These are phyloP conservation scores for Sminthurinus signatus DNA, from an alignment of 1,140 invertebrate species.

Conservation along the genomic window DNA sequence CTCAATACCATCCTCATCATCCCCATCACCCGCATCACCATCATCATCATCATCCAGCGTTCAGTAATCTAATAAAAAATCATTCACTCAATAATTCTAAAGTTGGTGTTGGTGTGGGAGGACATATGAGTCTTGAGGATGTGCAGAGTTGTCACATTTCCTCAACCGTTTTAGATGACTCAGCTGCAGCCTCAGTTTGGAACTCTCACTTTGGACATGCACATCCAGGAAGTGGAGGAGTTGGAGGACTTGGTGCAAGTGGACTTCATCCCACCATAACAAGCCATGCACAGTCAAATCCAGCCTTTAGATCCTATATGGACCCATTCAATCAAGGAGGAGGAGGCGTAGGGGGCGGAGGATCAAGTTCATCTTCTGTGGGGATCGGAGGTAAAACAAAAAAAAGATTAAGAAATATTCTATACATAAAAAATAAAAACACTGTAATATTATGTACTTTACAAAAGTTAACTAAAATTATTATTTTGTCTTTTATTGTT, in stretches of 20 bases:
- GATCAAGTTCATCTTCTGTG: constrained; percentile 4
- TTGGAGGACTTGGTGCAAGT: no score
- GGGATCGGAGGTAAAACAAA: no score
- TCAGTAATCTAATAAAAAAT: constrained; percentile 35
- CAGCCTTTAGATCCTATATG: neutral
- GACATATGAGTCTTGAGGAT: no score
- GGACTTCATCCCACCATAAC: no score
- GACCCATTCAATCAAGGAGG: constrained; percentile 2
- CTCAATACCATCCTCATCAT: constrained; percentile 16
- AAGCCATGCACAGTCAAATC: no score
- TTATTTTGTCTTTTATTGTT: constrained; percentile 47
- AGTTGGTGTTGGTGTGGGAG: neutral
- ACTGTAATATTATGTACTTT: no score
- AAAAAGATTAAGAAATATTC: no score
- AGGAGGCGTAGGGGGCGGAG: neutral
- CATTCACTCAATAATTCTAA: constrained; percentile 6
- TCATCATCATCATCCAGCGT: constrained; percentile 19
- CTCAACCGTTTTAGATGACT: constrained; percentile 24
- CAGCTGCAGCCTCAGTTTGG: neutral
- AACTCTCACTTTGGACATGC: neutral
- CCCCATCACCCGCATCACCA: constrained; percentile 23
- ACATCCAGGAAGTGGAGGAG: neutral
- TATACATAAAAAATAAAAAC: no score
- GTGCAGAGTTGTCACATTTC: constrained; percentile 27
- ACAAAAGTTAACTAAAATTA: constrained; percentile 16